A percentile compares a stretch with the other conserved stretches of the same genome.
Evolutionary conservation across 2,797 vertebrate genomes (phyloP).

Genomic region (Myioborus melanocephalus): DNA sequence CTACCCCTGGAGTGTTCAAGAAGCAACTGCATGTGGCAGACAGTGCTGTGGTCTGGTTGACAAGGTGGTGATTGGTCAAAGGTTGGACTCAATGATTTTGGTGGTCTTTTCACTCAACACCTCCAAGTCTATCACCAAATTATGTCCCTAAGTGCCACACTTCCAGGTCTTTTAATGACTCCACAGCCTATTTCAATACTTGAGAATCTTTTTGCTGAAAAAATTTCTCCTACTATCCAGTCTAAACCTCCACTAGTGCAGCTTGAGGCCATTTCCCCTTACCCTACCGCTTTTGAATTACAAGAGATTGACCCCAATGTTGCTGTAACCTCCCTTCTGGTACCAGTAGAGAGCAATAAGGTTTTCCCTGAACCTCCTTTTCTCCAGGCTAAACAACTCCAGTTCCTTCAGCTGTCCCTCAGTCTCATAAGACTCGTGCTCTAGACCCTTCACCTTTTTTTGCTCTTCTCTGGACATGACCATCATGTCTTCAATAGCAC

Average conservation of each 20-base stretch:
- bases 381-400: neutral
- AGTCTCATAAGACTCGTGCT: neutral
- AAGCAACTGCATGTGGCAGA: neutral
- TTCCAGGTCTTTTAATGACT: neutral
- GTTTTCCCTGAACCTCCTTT: neutral
- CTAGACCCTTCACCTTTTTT: neutral
- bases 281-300: neutral
- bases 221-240: neutral
- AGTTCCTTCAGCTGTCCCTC: neutral
- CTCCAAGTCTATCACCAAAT: neutral
- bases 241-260: neutral
- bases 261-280: neutral
- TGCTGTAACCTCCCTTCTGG: neutral
- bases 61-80: neutral
- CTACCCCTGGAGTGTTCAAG: neutral
- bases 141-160: no score
- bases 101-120: neutral
- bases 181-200: neutral
- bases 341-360: no score
- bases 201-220: neutral
- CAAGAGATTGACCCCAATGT: neutral
- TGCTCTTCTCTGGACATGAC: neutral
- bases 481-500: neutral
- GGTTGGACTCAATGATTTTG: neutral
- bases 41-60: neutral